phyloP scores from a whole-genome alignment of 2,797 vertebrate species.

The Phrynocephalus guinanensis region DNA sequence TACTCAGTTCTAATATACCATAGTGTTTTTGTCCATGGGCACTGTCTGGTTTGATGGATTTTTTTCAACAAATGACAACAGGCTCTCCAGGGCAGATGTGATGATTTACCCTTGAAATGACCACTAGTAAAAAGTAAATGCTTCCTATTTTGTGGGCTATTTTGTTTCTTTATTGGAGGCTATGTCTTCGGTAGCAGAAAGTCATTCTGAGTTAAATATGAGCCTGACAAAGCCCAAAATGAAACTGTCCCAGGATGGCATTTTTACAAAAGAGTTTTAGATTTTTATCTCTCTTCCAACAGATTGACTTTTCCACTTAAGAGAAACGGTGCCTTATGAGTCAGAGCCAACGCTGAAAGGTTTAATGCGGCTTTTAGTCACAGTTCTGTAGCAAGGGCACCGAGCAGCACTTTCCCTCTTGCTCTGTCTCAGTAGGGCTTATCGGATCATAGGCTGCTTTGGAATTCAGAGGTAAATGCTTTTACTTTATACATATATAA shows the following conservation, averaged over 20 bases:
- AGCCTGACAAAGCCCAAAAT: conserved; percentile 25
- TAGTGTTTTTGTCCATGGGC: background rate
- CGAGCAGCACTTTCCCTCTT: conserved; percentile 5
- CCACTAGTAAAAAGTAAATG: conserved; percentile 26
- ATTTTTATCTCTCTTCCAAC: conserved; percentile 38
- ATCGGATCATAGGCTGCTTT: background rate
- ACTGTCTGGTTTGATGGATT: conserved; percentile 38
- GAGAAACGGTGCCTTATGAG: conserved; percentile 16
- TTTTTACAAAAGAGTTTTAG: conserved; percentile 35
- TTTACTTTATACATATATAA: background rate
- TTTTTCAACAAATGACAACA: conserved; percentile 12
- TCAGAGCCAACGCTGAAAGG: conserved; percentile 28
- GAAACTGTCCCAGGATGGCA: conserved; percentile 20
- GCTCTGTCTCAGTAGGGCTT: conserved; percentile 7
- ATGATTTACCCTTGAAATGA: conserved; percentile 22
- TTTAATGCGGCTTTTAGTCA: conserved; percentile 38
- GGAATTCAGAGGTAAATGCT: background rate
- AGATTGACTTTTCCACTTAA: conserved; percentile 41
- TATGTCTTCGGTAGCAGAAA: background rate
- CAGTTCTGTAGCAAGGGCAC: conserved; percentile 23
- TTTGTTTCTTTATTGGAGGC: conserved; percentile 12
- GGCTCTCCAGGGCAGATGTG: background rate
- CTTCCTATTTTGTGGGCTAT: background rate
- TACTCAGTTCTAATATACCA: background rate
- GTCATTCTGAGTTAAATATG: conserved; percentile 32